Evolutionary conservation across 2,888 invertebrate genomes (phyloP).

Genomic region (Drosophila quinaria): DNA sequence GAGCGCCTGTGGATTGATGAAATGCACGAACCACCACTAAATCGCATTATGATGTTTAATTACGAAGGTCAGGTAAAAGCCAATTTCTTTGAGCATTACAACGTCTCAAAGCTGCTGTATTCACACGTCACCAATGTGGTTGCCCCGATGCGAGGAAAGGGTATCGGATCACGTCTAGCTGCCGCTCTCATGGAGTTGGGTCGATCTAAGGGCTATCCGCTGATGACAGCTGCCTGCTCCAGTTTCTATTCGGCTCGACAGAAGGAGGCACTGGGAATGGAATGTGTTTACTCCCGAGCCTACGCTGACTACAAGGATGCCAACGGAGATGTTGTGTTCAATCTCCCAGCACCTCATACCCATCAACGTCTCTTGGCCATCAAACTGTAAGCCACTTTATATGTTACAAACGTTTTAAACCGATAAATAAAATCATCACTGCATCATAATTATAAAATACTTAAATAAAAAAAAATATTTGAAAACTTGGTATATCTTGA

Average conservation of each 20-base stretch:
- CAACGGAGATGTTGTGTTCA: constrained; percentile 49
- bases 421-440: too few relatives aligned
- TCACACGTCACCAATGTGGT: constrained; percentile 58
- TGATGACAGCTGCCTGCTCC: constrained; percentile 61
- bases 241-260: constrained; percentile 66
- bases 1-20: background rate
- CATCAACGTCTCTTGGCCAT: constrained; percentile 27
- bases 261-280: constrained; percentile 63
- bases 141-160: constrained; percentile 52
- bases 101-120: constrained; percentile 53
- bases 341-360: constrained; percentile 53
- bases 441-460: too few relatives aligned
- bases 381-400: constrained; percentile 3
- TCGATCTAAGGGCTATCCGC: constrained; percentile 46
- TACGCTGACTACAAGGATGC: constrained; percentile 60
- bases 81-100: constrained; percentile 58
- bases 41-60: constrained; percentile 43
- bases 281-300: constrained; percentile 44
- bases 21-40: background rate
- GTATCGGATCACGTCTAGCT: constrained; percentile 59
- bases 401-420: too few relatives aligned
- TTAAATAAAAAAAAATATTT: too few relatives aligned
- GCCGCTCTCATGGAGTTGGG: constrained; percentile 60
- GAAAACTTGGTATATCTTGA: too few relatives aligned
- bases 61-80: constrained; percentile 53